Evolutionary conservation across 2,797 vertebrate species (phyloP).

Genomic region (Acrossocheilus fasciatus): DNA sequence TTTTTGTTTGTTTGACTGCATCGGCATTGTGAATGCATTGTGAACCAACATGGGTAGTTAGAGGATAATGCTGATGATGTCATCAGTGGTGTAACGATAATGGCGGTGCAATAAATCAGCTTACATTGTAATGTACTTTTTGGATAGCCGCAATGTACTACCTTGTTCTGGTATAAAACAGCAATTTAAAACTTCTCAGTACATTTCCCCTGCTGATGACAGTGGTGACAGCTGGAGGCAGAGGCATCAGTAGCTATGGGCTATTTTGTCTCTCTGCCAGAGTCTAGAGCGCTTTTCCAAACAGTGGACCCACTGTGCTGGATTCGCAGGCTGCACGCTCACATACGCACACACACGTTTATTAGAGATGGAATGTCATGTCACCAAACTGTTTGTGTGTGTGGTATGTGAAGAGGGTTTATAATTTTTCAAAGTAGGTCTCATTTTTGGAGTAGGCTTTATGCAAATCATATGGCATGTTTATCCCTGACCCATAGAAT

Average conservation of each 20-base stretch:
- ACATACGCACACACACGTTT: neutral
- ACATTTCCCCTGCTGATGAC: constrained; percentile 24
- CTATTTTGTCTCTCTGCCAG: constrained; percentile 45
- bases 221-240: constrained; percentile 34
- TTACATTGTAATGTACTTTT: constrained; percentile 12
- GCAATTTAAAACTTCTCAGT: constrained; percentile 26
- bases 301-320: constrained; percentile 16
- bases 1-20: constrained; percentile 11
- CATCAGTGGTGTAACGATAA: neutral
- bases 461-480: neutral
- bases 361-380: constrained; percentile 4
- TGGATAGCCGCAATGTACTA: neutral
- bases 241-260: constrained; percentile 31
- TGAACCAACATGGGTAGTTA: neutral
- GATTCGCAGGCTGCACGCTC: neutral
- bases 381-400: constrained; percentile 9
- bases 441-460: neutral
- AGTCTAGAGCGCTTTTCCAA: constrained; percentile 24
- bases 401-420: neutral
- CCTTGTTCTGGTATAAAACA: constrained; percentile 35
- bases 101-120: constrained; percentile 2
- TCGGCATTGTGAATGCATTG: neutral
- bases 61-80: constrained; percentile 26
- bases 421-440: neutral
- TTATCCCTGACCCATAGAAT: neutral